Conservation (phyloP, 1,140 invertebrate genomes). For the Euwallacea fornicatus region DNA sequence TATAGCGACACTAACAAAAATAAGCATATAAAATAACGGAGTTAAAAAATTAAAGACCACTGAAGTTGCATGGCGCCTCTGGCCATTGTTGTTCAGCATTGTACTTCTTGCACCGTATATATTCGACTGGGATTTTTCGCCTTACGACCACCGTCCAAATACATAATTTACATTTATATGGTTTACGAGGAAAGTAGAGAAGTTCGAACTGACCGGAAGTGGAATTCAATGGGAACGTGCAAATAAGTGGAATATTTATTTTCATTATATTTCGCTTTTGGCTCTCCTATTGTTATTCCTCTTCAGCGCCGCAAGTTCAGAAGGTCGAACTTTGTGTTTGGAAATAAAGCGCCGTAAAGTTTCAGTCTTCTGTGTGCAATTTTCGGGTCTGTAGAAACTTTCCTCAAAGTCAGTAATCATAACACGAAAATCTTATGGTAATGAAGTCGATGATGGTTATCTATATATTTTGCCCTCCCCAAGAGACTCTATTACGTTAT, state of each 20-base stretch:
- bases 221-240: constrained; percentile 38
- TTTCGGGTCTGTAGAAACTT: constrained; percentile 8
- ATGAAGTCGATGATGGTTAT: not conserved
- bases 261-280: constrained; percentile 37
- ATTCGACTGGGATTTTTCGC: constrained; percentile 38
- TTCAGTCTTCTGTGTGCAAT: constrained; percentile 15
- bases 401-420: constrained; percentile 9
- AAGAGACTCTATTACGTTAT: constrained; percentile 5
- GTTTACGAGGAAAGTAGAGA: constrained; percentile 36
- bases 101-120: constrained; percentile 25
- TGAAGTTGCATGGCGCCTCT: constrained; percentile 27
- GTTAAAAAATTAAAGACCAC: not conserved
- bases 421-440: not conserved
- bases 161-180: constrained; percentile 41
- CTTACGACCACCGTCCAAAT: constrained; percentile 38
- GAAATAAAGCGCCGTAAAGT: constrained; percentile 25
- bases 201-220: constrained; percentile 34
- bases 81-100: constrained; percentile 31
- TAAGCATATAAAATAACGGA: not conserved
- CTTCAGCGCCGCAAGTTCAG: constrained; percentile 26
- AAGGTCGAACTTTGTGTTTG: constrained; percentile 23
- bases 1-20: too few relatives aligned
- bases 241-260: constrained; percentile 41
- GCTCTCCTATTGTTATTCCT: constrained; percentile 30
- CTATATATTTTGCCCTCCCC: not conserved